Evolutionary conservation across 2,113 vertebrate species (phyloP).

Genomic region (Albula goreensis): DNA sequence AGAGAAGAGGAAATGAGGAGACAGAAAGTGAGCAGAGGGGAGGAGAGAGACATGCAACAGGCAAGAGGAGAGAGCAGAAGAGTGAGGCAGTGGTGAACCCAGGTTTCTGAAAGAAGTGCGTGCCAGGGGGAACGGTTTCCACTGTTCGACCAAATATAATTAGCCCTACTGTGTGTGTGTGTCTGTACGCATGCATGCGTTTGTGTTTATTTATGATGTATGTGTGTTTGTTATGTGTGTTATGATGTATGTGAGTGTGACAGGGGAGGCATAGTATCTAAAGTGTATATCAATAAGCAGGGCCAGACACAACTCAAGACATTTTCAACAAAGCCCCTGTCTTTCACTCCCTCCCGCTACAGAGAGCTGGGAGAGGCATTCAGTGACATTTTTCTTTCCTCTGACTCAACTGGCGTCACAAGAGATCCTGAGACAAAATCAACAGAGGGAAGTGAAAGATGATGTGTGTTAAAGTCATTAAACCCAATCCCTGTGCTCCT

Average conservation of each 20-base stretch:
- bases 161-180: slow-evolving; percentile 75
- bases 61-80: background rate
- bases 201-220: background rate
- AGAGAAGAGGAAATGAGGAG: too few species aligned
- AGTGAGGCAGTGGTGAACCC: background rate
- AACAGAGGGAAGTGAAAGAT: background rate
- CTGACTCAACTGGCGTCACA: background rate
- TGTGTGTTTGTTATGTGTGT: background rate
- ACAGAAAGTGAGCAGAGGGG: background rate
- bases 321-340: background rate
- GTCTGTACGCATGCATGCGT: background rate
- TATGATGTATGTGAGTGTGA: slow-evolving; percentile 18
- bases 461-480: background rate
- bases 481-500: background rate
- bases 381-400: background rate
- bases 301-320: slow-evolving; percentile 1
- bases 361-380: background rate
- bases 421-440: background rate
- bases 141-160: slow-evolving; percentile 81
- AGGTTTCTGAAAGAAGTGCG: background rate
- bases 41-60: background rate
- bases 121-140: slow-evolving; percentile 74
- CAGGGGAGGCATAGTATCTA: background rate
- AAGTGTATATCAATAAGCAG: slow-evolving; percentile 24
- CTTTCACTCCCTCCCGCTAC: too few species aligned